Base-by-base conservation (phyloP, 2,797 vertebrate genomes). In the Cercopithecus mitis region DNA sequence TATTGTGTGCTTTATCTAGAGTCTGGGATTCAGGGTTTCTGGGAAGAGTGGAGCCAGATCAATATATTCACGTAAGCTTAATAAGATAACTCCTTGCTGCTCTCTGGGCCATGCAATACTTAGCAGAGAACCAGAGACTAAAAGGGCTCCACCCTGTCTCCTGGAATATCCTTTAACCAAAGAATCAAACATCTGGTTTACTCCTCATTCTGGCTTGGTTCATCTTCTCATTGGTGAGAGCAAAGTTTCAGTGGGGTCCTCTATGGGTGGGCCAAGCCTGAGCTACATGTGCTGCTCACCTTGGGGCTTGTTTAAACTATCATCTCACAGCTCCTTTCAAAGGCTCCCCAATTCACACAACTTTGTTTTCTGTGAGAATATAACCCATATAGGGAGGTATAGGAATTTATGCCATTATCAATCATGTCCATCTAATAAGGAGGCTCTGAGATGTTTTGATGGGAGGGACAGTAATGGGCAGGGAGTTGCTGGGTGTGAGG, bases 61-160 rank as follows among this genome's bases (percentile, higher is more conserved):
- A 64, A 41, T 88, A 81, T 95, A 97, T 98, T 98, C 97, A 93
- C 43, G 2, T 94, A 45, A 88, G 94, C 96, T 97, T 98, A 98
- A 98, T 98, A 92, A 97, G 97, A 98, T 98, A 94, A 98, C 81
- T 95, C 95, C 30, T 81, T 4, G 90, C 67, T 96, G 88, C 95
- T 91, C 90, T 95, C 92, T 87, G 95, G 82, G 90, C 86, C 79
- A 6, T 20, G 90, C 55, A 33, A 39, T 43, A 5, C 86, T 95
- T 87, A 45, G 94, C 5, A 1, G 90, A 95, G 91, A 91, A 76
- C 82, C 94, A 91, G 97, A 97, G 82, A 81, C 95, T 89, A 33
- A 39, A 70, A 79, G 94, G 97, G 96, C 97, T 97, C 97, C 95
- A 58, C 55, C 9, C 88, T 95, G 97, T 97, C 97, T 97, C 95